These are phyloP conservation scores for Gnatocerus cornutus DNA, from an alignment of 2,888 invertebrate genomes.

Conservation along the genomic window DNA sequence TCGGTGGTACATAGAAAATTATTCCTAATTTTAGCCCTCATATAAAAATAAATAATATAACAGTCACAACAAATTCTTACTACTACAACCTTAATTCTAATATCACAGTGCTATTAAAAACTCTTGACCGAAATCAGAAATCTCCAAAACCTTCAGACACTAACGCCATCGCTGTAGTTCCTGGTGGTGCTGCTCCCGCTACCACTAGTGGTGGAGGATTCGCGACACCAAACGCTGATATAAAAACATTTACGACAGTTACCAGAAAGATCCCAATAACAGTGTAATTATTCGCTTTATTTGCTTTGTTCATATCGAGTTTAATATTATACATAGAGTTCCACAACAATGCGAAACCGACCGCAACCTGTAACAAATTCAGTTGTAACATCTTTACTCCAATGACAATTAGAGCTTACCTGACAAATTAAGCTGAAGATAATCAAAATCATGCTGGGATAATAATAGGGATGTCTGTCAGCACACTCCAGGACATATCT, in stretches of 20 bases:
- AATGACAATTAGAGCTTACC: slow-evolving; percentile 71
- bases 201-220: slow-evolving; percentile 40
- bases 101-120: background rate
- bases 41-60: no score
- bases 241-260: slow-evolving; percentile 91
- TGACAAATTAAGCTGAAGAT: slow-evolving; percentile 85
- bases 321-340: slow-evolving; percentile 89
- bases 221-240: slow-evolving; percentile 90
- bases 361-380: slow-evolving; percentile 77
- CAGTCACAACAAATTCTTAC: no score
- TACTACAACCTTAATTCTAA: background rate
- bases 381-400: background rate
- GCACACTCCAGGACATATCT: slow-evolving; percentile 86
- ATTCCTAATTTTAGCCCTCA: no score
- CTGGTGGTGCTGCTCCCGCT: no score
- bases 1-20: no score
- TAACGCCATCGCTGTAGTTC: no score
- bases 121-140: background rate
- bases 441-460: slow-evolving; percentile 83
- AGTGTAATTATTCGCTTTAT: slow-evolving; percentile 88
- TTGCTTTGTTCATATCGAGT: slow-evolving; percentile 76
- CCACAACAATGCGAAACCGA: slow-evolving; percentile 88
- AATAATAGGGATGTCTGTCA: slow-evolving; percentile 82
- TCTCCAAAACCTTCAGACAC: background rate
- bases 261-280: slow-evolving; percentile 89